These are phyloP conservation scores for Ceyx erithaca DNA, from an alignment of 2,797 vertebrate species.

Conservation along the genomic window DNA sequence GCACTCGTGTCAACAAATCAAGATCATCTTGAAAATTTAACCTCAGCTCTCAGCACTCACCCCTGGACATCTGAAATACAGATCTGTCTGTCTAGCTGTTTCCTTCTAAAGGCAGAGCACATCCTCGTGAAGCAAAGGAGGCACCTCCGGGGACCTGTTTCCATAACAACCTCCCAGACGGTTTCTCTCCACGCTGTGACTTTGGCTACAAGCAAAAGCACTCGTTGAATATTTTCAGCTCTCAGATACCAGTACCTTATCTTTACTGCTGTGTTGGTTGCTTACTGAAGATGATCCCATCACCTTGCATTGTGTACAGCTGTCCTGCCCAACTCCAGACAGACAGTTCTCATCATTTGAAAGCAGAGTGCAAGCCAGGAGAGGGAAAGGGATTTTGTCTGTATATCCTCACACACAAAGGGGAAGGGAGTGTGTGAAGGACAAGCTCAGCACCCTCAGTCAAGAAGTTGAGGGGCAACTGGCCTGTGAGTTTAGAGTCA, in stretches of 20 bases:
- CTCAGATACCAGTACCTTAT: background rate
- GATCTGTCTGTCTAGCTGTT: background rate
- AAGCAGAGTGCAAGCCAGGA: background rate
- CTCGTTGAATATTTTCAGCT: constrained; percentile 8
- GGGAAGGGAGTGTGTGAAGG: background rate
- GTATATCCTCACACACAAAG: background rate
- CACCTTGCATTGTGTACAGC: background rate
- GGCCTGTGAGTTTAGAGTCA: background rate
- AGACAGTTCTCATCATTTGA: background rate
- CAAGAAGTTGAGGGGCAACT: background rate
- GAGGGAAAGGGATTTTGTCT: background rate
- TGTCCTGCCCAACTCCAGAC: background rate
- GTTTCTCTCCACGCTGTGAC: constrained; percentile 75
- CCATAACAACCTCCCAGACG: constrained; percentile 91
- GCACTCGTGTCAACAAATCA: background rate
- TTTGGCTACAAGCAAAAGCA: constrained; percentile 56
- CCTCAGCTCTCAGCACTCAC: background rate
- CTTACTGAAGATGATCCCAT: background rate
- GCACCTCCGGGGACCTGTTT: constrained; percentile 82
- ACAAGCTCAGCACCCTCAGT: background rate
- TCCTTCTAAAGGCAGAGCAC: constrained; percentile 69
- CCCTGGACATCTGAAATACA: background rate
- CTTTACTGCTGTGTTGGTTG: background rate
- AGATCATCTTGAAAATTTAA: background rate
- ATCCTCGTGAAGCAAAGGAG: constrained; percentile 71